A percentile compares a stretch with the other conserved stretches of the same genome.
Evolutionary conservation across 2,113 vertebrate genomes (phyloP).

Genomic region (Gyps fulvus): DNA sequence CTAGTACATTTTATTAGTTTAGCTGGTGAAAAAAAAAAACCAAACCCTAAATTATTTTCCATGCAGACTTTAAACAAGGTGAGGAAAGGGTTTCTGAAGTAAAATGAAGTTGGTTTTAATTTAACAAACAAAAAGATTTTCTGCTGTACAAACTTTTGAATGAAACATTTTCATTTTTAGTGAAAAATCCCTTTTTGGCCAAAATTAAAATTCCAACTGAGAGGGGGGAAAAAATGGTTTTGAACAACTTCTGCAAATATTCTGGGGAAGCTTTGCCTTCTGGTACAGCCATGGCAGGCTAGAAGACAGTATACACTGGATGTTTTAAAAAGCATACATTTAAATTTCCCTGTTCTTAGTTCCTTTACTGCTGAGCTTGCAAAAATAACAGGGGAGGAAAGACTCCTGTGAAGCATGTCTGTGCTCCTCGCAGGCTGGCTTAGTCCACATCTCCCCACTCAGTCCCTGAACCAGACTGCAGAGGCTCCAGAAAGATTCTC

Average conservation of each 20-base stretch:
- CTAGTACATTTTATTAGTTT: background rate
- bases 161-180: background rate
- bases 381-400: background rate
- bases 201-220: background rate
- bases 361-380: background rate
- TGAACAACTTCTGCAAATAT: background rate
- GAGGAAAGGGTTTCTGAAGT: background rate
- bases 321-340: background rate
- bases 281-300: background rate
- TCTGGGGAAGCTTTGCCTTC: background rate
- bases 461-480: background rate
- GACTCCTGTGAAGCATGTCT: background rate
- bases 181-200: background rate
- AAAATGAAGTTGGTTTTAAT: background rate
- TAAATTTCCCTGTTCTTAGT: background rate
- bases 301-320: background rate
- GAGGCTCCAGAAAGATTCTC: background rate
- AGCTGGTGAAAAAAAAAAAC: background rate
- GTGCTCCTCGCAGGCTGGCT: background rate
- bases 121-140: background rate
- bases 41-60: background rate
- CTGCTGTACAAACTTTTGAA: background rate
- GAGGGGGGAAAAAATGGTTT: background rate
- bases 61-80: background rate
- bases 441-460: background rate